A percentile compares a stretch with the other conserved stretches of the same genome.
Conservation (phyloP, 2,113 vertebrate genomes). For the Amblyornis subalaris region DNA sequence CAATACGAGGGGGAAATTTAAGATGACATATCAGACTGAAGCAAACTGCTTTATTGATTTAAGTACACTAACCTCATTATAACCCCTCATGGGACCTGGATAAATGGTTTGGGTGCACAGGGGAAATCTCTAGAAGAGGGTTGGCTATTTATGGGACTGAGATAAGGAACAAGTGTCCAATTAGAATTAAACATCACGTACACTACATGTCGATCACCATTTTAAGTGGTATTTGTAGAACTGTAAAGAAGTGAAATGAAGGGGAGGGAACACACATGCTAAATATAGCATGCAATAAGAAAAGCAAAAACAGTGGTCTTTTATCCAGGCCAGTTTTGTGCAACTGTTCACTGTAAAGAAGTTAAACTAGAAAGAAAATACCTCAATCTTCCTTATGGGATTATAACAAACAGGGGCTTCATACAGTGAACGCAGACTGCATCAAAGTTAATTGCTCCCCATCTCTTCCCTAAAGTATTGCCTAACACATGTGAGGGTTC, state of each 20-base stretch:
- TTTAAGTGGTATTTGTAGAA: neutral
- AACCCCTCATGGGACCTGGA: neutral
- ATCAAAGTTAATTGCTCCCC: neutral
- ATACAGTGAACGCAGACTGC: neutral
- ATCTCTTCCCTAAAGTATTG: neutral
- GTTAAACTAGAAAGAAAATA: neutral
- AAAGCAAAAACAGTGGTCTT: constrained; percentile 14
- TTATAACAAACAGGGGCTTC: neutral
- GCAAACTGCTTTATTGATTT: neutral
- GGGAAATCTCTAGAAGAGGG: neutral
- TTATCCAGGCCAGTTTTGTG: constrained; percentile 14
- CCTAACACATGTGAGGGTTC: neutral
- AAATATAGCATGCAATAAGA: constrained; percentile 28
- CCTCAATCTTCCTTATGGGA: neutral
- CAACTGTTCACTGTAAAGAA: neutral
- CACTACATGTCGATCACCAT: neutral
- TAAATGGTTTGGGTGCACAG: neutral
- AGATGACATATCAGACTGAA: neutral
- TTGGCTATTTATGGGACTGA: neutral
- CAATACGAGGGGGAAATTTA: neutral
- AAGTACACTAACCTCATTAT: neutral
- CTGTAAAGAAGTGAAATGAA: neutral
- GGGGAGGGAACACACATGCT: constrained; percentile 10
- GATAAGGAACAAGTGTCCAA: neutral
- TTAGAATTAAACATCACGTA: neutral